Evolutionary conservation across 1,140 invertebrate species (phyloP).

Genomic region (Trachelipus rathkii): DNA sequence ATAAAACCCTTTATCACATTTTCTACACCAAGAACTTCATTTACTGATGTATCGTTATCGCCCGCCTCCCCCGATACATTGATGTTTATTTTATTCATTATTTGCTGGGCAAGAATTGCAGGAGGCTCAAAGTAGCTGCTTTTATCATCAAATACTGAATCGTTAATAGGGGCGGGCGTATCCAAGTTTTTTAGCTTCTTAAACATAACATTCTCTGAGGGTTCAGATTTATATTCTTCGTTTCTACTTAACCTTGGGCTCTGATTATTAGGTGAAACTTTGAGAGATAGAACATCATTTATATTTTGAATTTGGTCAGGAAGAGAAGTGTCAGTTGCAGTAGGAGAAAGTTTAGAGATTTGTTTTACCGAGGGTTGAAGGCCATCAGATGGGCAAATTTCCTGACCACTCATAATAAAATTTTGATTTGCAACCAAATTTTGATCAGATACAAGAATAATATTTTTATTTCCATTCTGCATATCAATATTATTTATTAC

Average conservation of each 20-base stretch:
- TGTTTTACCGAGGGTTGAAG: slow-evolving; percentile 38
- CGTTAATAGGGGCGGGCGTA: slow-evolving; percentile 44
- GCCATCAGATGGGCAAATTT: slow-evolving; percentile 37
- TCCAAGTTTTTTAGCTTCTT: slow-evolving; percentile 43
- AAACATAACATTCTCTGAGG: background rate
- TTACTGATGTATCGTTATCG: slow-evolving; percentile 43
- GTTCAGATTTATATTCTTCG: background rate
- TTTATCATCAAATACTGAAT: slow-evolving; percentile 19
- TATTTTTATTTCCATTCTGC: slow-evolving; percentile 14
- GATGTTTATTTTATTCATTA: slow-evolving; percentile 37
- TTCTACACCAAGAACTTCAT: slow-evolving; percentile 36
- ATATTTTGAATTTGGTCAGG: slow-evolving; percentile 36
- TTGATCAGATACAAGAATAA: slow-evolving; percentile 26
- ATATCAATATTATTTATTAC: slow-evolving; percentile 18
- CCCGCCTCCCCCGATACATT: slow-evolving; percentile 44
- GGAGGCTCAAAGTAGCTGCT: slow-evolving; percentile 28
- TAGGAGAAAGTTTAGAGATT: slow-evolving; percentile 36
- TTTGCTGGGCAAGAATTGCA: slow-evolving; percentile 31
- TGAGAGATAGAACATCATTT: background rate
- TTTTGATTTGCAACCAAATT: slow-evolving; percentile 40
- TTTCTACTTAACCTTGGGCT: background rate
- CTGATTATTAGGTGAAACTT: background rate
- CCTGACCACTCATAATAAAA: slow-evolving; percentile 42
- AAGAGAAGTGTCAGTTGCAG: slow-evolving; percentile 36
- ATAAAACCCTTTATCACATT: slow-evolving; percentile 25